phyloP scores from a whole-genome alignment of 2,113 vertebrate species.

The Geococcyx californianus region DNA sequence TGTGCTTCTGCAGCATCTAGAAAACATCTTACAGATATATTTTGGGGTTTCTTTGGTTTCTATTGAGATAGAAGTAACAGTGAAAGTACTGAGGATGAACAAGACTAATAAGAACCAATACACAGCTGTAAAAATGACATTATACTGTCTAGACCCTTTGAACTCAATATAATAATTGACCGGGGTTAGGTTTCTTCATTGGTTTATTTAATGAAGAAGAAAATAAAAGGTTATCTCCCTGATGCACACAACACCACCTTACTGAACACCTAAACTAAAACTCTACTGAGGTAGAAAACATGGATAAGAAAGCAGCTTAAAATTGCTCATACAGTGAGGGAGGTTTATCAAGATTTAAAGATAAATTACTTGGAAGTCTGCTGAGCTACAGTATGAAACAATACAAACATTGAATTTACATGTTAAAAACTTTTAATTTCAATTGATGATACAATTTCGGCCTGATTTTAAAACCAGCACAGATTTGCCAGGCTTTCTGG shows the following conservation, averaged over 20 bases:
- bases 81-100: background rate
- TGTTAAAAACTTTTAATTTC: background rate
- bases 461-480: background rate
- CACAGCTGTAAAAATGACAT: background rate
- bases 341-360: background rate
- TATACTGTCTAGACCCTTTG: background rate
- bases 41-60: background rate
- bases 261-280: background rate
- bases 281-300: background rate
- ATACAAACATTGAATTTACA: background rate
- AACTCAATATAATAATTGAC: background rate
- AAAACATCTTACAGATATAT: background rate
- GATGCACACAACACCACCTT: background rate
- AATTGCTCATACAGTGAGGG: background rate
- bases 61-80: background rate
- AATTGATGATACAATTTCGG: background rate
- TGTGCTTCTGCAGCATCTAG: background rate
- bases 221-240: background rate
- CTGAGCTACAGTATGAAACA: background rate
- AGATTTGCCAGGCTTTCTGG: background rate
- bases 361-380: background rate
- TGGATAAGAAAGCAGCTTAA: background rate
- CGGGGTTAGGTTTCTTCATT: background rate
- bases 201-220: background rate
- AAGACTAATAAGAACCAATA: background rate